These are phyloP conservation scores for Dolichopus griseipennis DNA, from an alignment of 2,888 invertebrate genomes.

Conservation along the genomic window DNA sequence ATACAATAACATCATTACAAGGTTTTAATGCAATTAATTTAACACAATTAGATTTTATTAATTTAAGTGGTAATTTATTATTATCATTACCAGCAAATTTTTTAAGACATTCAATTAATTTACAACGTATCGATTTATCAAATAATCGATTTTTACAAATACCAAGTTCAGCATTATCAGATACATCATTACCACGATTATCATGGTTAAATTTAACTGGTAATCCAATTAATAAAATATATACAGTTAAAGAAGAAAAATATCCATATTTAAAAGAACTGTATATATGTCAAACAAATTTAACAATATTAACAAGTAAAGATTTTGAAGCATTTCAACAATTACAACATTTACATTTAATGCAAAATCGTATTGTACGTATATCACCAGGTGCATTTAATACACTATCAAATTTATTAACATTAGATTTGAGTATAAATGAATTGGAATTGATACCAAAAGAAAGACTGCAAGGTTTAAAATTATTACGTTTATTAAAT, in stretches of 20 bases:
- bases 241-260: slow-evolving; percentile 58
- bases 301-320: slow-evolving; percentile 72
- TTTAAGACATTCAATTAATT: slow-evolving; percentile 60
- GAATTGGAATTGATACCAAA: slow-evolving; percentile 73
- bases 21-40: slow-evolving; percentile 70
- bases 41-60: slow-evolving; percentile 62
- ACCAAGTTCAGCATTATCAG: slow-evolving; percentile 63
- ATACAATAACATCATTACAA: slow-evolving; percentile 62
- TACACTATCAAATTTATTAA: slow-evolving; percentile 63
- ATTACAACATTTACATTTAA: slow-evolving; percentile 63
- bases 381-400: slow-evolving; percentile 80
- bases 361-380: slow-evolving; percentile 63
- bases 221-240: slow-evolving; percentile 68
- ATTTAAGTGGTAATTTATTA: slow-evolving; percentile 66
- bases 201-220: slow-evolving; percentile 72
- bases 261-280: slow-evolving; percentile 75
- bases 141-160: slow-evolving; percentile 71
- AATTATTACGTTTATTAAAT: slow-evolving; percentile 64
- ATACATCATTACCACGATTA: slow-evolving; percentile 61
- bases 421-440: slow-evolving; percentile 73
- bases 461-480: slow-evolving; percentile 72
- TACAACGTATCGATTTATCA: slow-evolving; percentile 69
- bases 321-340: slow-evolving; percentile 78
- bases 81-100: slow-evolving; percentile 73
- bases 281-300: slow-evolving; percentile 68